Conservation (phyloP, 2,113 vertebrate species). For the Notothenia coriiceps region DNA sequence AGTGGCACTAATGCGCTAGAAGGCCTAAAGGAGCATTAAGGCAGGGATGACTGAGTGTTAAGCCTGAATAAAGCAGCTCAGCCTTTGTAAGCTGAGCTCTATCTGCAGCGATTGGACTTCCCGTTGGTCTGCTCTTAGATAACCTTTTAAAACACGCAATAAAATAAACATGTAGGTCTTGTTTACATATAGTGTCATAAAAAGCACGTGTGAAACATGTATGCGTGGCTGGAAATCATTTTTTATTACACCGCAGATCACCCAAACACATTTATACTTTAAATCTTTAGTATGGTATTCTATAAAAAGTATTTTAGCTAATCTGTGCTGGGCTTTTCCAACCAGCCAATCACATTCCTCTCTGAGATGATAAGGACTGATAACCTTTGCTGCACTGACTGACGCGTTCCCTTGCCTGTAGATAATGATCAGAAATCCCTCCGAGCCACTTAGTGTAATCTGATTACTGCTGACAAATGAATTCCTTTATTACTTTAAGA, state of each 20-base stretch:
- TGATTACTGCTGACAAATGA: neutral
- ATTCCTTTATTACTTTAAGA: neutral
- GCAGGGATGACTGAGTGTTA: constrained; percentile 69
- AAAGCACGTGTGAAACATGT: too few relatives aligned
- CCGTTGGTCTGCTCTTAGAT: constrained; percentile 36
- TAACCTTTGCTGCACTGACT: neutral
- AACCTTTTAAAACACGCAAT: constrained; percentile 21
- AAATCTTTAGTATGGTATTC: neutral
- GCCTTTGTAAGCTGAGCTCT: constrained; percentile 69
- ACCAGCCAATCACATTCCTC: neutral
- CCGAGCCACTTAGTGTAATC: constrained; percentile 3
- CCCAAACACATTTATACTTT: neutral
- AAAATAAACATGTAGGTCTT: constrained; percentile 8
- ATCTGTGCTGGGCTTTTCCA: neutral
- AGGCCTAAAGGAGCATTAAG: constrained; percentile 72
- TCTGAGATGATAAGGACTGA: neutral
- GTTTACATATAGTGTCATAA: neutral
- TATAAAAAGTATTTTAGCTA: neutral
- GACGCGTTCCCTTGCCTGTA: neutral
- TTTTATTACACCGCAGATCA: neutral
- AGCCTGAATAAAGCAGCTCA: constrained; percentile 74
- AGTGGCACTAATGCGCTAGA: constrained; percentile 71
- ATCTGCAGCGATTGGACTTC: constrained; percentile 44
- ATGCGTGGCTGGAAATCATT: neutral
- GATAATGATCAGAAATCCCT: neutral